These are phyloP conservation scores for Drosophila insularis DNA, from an alignment of 1,140 invertebrate species.

Conservation along the genomic window DNA sequence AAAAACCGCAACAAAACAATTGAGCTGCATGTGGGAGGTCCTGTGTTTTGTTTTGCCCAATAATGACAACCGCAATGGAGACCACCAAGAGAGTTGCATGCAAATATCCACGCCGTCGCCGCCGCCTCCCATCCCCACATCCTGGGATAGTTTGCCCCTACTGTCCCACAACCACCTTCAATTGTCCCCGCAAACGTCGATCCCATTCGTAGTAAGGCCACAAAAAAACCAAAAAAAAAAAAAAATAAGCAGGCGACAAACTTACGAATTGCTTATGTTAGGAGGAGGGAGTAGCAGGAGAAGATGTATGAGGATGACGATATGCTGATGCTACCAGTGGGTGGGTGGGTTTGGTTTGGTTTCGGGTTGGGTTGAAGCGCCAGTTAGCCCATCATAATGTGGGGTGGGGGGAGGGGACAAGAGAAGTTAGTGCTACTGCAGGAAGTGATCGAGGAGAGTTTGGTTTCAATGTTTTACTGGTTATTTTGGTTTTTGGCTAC, in stretches of 20 bases:
- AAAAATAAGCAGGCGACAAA: conserved; percentile 74
- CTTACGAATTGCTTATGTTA: conserved; percentile 82
- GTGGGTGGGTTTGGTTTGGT: conserved; percentile 26
- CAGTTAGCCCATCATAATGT: conserved; percentile 67
- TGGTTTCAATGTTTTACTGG: conserved; percentile 40
- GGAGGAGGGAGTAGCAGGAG: conserved; percentile 9
- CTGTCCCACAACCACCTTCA: too few relatives aligned
- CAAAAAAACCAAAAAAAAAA: too few relatives aligned
- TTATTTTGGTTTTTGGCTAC: not conserved
- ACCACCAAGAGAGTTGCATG: conserved; percentile 73
- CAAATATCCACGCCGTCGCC: conserved; percentile 43
- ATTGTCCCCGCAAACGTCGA: not conserved
- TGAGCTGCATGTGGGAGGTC: conserved; percentile 76
- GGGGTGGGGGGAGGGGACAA: not conserved
- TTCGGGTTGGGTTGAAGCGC: conserved; percentile 36
- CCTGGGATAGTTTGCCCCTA: too few relatives aligned
- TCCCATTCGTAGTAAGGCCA: not conserved
- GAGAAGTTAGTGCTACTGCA: conserved; percentile 32
- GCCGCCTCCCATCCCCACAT: too few relatives aligned
- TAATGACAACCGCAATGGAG: conserved; percentile 75
- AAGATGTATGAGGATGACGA: not conserved
- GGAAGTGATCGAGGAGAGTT: conserved; percentile 26
- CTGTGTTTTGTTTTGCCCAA: conserved; percentile 52
- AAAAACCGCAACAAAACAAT: conserved; percentile 77
- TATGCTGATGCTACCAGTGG: conserved; percentile 8